Percentiles rank a stretch among this genome's conserved stretches.
Evolutionary conservation across 2,113 vertebrate genomes (phyloP).

Genomic region (Oenanthe oenanthe): DNA sequence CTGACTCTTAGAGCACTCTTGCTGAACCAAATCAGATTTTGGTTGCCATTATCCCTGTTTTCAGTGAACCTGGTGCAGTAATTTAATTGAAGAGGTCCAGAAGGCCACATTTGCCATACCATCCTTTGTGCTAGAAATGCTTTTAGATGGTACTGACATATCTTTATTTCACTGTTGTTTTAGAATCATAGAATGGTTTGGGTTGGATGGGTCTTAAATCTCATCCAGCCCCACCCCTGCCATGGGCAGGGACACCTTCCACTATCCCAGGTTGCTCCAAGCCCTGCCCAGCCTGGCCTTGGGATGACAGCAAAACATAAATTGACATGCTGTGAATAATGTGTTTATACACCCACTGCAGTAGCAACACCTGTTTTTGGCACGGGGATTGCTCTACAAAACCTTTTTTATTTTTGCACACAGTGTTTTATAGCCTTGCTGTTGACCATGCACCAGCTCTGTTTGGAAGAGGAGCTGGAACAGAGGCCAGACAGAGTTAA

Average conservation of each 20-base stretch:
- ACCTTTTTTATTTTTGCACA: background rate
- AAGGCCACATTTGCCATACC: background rate
- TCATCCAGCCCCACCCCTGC: too few relatives aligned
- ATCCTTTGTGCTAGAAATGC: background rate
- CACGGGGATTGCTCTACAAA: too few relatives aligned
- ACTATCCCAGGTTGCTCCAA: rapidly evolving
- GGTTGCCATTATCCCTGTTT: background rate
- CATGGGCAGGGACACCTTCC: background rate
- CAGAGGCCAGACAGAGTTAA: too few relatives aligned
- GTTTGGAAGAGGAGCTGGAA: too few relatives aligned
- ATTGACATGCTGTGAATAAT: background rate
- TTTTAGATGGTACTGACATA: background rate
- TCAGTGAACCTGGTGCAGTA: background rate
- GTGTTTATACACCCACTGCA: background rate
- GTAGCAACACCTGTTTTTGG: too few relatives aligned
- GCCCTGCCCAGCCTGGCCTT: rapidly evolving
- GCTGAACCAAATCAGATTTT: background rate
- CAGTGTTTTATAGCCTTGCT: rapidly evolving
- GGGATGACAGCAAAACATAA: background rate
- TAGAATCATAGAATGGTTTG: background rate
- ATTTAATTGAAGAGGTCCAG: background rate
- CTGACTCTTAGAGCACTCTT: background rate
- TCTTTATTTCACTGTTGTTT: background rate
- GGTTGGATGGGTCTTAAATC: background rate
- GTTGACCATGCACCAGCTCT: background rate